A percentile compares a stretch with the other conserved stretches of the same genome.
Conservation (phyloP, 92 coral and sea anemone species). For the Parazoanthus swiftii region DNA sequence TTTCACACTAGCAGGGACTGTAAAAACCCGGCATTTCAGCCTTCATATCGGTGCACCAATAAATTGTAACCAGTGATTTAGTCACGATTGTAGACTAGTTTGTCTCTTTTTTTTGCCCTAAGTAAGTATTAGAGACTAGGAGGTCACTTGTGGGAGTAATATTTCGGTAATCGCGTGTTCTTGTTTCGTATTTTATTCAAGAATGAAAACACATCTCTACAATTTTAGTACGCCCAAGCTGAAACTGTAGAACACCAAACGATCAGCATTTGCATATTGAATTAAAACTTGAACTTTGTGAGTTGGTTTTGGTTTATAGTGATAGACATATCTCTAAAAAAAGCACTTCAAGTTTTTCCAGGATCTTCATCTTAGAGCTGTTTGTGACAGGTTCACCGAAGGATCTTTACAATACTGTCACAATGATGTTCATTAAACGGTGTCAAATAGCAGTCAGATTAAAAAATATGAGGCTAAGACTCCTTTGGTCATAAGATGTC, state of each 20-base stretch:
- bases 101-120: background rate
- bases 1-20: background rate
- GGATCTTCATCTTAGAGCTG: constrained; percentile 10
- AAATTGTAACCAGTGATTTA: background rate
- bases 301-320: background rate
- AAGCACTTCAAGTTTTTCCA: constrained; percentile 9
- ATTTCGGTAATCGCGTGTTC: background rate
- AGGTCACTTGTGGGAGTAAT: background rate
- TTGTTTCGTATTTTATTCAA: background rate
- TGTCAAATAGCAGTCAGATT: constrained; percentile 1
- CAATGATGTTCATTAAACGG: background rate
- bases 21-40: background rate
- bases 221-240: background rate
- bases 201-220: background rate
- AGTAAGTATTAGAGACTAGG: background rate
- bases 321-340: background rate
- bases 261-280: constrained; percentile 21
- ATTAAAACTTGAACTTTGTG: constrained; percentile 3
- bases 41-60: background rate
- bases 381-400: background rate
- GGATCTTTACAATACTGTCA: constrained; percentile 1
- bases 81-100: background rate
- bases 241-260: background rate
- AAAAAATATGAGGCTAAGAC: background rate
- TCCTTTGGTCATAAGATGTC: constrained; percentile 1